Conservation (phyloP, 2,888 invertebrate species). For the Stenodera caucasica region DNA sequence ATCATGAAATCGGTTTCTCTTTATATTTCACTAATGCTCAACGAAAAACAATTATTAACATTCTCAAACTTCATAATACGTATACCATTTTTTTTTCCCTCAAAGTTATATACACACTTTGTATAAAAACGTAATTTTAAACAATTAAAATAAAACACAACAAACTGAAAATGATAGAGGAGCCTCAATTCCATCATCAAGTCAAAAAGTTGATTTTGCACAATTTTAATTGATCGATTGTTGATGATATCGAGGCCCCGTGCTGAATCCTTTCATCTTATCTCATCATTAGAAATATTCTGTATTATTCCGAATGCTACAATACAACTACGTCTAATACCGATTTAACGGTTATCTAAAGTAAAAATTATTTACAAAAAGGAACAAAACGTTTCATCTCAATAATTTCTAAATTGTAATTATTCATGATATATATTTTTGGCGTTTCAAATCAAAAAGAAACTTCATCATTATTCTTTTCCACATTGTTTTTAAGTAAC, state of each 20-base stretch:
- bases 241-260: background rate
- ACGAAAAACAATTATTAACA: conserved; percentile 55
- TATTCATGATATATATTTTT: conserved; percentile 54
- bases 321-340: conserved; percentile 25
- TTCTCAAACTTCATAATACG: conserved; percentile 57
- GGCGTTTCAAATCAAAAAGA: conserved; percentile 55
- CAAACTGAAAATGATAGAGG: conserved; percentile 41
- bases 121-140: conserved; percentile 39
- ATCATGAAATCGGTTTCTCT: conserved; percentile 32
- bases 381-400: conserved; percentile 55
- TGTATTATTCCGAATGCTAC: conserved; percentile 16
- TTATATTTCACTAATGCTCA: conserved; percentile 42
- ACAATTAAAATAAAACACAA: conserved; percentile 45
- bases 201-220: background rate
- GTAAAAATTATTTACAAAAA: conserved; percentile 53
- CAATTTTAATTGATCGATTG: too few species aligned
- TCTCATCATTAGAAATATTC: background rate
- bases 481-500: conserved; percentile 54
- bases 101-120: conserved; percentile 46
- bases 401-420: conserved; percentile 47
- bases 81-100: conserved; percentile 53
- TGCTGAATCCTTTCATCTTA: conserved; percentile 10
- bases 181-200: conserved; percentile 1
- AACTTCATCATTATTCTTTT: conserved; percentile 36
- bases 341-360: conserved; percentile 32